Evolutionary conservation across 2,113 vertebrate species (phyloP).

Genomic region (Potamarius usumacintae): DNA sequence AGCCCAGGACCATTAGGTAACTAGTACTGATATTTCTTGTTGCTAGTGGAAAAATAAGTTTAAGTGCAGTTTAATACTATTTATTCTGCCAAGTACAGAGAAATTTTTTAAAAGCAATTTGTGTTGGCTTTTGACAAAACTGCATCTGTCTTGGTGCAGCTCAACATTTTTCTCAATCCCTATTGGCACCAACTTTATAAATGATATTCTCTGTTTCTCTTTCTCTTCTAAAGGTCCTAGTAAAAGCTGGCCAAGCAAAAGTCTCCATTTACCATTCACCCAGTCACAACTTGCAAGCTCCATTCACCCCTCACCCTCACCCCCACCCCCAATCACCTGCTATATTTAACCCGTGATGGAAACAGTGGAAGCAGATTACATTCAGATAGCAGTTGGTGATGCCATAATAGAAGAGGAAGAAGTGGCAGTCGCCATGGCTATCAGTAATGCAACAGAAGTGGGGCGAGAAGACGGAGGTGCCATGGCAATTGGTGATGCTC

Average conservation of each 20-base stretch:
- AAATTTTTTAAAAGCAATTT: not conserved
- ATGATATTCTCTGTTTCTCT: constrained; percentile 5
- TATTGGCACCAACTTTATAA: constrained; percentile 21
- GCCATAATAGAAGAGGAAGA: constrained; percentile 8
- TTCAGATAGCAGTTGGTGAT: constrained; percentile 24
- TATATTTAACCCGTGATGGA: constrained; percentile 24
- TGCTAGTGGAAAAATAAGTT: constrained; percentile 30
- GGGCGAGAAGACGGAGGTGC: not conserved
- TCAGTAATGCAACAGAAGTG: not conserved
- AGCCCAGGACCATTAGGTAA: constrained; percentile 11
- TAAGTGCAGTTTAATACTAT: constrained; percentile 17
- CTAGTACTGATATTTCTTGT: constrained; percentile 41
- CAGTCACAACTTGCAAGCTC: not conserved
- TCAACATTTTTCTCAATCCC: not conserved
- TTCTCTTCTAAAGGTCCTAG: not conserved
- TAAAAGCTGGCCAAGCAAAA: constrained; percentile 7
- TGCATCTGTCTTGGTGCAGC: constrained; percentile 14
- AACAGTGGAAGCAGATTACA: constrained; percentile 8
- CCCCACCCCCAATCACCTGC: too few species aligned
- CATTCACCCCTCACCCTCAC: not conserved
- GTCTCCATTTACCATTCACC: not conserved
- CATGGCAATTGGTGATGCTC: not conserved
- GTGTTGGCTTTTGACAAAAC: constrained; percentile 10
- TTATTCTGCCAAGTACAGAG: constrained; percentile 20
- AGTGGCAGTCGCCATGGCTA: constrained; percentile 14